Conservation (phyloP, 2,797 vertebrate genomes). For the Rachycentron canadum region DNA sequence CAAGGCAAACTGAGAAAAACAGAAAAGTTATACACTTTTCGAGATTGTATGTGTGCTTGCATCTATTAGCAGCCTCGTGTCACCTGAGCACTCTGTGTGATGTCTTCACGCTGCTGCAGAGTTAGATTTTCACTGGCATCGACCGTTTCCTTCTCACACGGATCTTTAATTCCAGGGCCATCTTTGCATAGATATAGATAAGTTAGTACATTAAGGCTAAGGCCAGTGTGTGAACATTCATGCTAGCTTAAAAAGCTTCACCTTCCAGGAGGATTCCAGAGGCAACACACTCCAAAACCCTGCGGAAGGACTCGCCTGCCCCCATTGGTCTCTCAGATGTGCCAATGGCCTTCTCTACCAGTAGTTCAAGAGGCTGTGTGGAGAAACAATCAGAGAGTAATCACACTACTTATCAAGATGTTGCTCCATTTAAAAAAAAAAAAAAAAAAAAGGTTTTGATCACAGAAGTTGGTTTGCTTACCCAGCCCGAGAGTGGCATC, state of each 20-base stretch:
- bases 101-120: constrained; percentile 94
- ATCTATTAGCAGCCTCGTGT: background rate
- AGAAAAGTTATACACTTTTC: background rate
- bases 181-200: constrained; percentile 82
- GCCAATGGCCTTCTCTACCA: constrained; percentile 94
- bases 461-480: constrained; percentile 74
- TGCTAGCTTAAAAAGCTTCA: constrained; percentile 51
- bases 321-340: constrained; percentile 94
- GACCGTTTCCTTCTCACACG: constrained; percentile 94
- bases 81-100: constrained; percentile 98
- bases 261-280: constrained; percentile 96
- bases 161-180: constrained; percentile 96
- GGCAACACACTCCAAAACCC: constrained; percentile 94
- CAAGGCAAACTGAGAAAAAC: constrained; percentile 88
- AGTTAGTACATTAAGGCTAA: background rate
- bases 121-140: constrained; percentile 90
- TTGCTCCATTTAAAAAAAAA: background rate
- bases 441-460: background rate
- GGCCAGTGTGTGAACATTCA: background rate
- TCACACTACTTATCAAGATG: background rate
- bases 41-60: background rate
- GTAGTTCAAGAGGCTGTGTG: constrained; percentile 90
- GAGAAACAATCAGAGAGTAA: background rate
- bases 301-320: constrained; percentile 92
- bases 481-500: constrained; percentile 95